Conservation (phyloP, 2,888 invertebrate species). For the Torymus texanus region DNA sequence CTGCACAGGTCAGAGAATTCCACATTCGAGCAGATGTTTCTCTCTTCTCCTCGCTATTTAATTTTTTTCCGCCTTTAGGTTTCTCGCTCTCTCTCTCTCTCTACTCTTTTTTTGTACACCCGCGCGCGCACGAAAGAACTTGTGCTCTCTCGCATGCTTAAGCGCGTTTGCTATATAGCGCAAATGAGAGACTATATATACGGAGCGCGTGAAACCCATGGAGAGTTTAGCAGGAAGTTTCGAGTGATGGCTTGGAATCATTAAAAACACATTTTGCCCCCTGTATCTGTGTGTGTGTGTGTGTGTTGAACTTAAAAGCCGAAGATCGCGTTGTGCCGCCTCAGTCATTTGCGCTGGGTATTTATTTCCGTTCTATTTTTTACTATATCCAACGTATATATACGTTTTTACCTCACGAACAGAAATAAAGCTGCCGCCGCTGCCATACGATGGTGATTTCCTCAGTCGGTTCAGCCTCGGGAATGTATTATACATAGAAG, state of each 20-base stretch:
- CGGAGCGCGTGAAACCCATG: not conserved
- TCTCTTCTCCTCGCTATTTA: slow-evolving; percentile 29
- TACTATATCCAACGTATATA: no score
- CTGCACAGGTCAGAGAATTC: slow-evolving; percentile 2
- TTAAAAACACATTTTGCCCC: slow-evolving; percentile 64
- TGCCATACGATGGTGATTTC: no score
- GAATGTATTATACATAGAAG: no score
- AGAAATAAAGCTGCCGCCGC: no score
- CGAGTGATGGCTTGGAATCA: slow-evolving; percentile 59
- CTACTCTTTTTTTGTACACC: slow-evolving; percentile 6
- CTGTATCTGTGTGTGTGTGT: not conserved
- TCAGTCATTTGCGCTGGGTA: slow-evolving; percentile 11
- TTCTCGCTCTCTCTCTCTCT: not conserved
- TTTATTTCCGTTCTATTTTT: slow-evolving; percentile 11
- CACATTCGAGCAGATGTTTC: slow-evolving; percentile 37
- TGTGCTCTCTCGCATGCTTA: not conserved
- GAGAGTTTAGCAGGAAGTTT: slow-evolving; percentile 57
- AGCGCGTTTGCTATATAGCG: slow-evolving; percentile 33
- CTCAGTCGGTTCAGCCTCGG: no score
- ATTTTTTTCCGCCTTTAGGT: slow-evolving; percentile 26
- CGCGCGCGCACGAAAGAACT: no score
- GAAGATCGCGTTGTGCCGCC: slow-evolving; percentile 55
- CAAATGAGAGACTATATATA: slow-evolving; percentile 52
- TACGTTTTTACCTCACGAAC: no score
- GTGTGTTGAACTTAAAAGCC: slow-evolving; percentile 54